Evolutionary conservation across 2,797 vertebrate species (phyloP), one percentile per base, ranked within the genome.

Genomic region (Adrianichthys oophorus): DNA sequence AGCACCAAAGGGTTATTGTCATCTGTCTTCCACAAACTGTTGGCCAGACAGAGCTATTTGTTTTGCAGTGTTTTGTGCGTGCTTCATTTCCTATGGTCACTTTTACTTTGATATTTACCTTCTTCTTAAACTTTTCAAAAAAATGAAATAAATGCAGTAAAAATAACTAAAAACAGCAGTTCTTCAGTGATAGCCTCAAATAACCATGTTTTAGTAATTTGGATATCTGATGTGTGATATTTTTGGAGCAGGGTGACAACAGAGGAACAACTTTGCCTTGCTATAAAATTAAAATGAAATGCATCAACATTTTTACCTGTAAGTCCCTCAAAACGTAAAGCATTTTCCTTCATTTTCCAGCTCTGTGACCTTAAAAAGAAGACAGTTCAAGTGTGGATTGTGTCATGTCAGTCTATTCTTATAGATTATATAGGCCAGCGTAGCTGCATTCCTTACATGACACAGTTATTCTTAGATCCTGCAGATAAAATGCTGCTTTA

Each of bases 1-100:
- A 59, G 72, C 80, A 74, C 84, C 71, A 76, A 66, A 85, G 78
- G 78, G 79, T 78, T 65, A 76, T 72, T 50, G 46, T 54, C 71
- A 50, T 72, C 48, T 4, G 48, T 83, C 81, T 89, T 71, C 79
- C 72, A 76, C 66, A 47, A 62, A 75, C 68, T 66, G 77, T 84
- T 76, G 79, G 74, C 71, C 76, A 76, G 80, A 70, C 79, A 48
- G 62, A 37, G 59, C 24, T 68, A 78, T 74, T 72, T 67, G 65
- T 68, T 65, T 24, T 41, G 24, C 48, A 52, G 13, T 41, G 23
- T 56, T 0, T 3, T 48, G 59, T 47, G 52, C 51, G 50, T 60
- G 62, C 50, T 8, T 15, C 21, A 55, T 50, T 19, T 41, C 26
- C 56, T 56, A 41, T 1, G 4, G 43, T 62, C 62, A 56, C 50